Evolutionary conservation across 2,888 invertebrate genomes (phyloP).

Genomic region (Macrosiphum euphorbiae): DNA sequence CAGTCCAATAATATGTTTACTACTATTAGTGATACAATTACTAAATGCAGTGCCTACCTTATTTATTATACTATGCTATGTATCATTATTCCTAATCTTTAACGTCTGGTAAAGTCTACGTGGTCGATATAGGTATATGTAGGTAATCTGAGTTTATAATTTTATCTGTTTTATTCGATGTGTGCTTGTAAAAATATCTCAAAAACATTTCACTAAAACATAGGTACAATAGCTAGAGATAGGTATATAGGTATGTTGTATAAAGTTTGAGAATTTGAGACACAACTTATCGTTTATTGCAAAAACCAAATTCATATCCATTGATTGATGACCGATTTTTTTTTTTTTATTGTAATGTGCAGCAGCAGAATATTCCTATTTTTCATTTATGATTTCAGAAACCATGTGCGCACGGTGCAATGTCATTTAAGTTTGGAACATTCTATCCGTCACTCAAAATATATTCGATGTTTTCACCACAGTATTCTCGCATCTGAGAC

Average conservation of each 20-base stretch:
- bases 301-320: neutral
- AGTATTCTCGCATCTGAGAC: constrained; percentile 4
- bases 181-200: neutral
- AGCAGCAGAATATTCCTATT: neutral
- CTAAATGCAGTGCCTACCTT: neutral
- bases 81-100: neutral
- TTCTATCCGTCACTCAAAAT: constrained; percentile 40
- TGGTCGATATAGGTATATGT: neutral
- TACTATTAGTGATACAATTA: neutral
- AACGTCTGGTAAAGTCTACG: neutral
- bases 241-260: neutral
- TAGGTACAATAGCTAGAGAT: neutral
- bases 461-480: constrained; percentile 23
- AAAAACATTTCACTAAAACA: neutral
- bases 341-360: neutral
- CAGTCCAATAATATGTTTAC: neutral
- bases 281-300: neutral
- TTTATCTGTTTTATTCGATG: neutral
- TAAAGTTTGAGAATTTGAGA: neutral
- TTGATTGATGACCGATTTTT: constrained; percentile 7
- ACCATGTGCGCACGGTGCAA: neutral
- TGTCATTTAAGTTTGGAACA: constrained; percentile 18
- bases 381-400: constrained; percentile 28
- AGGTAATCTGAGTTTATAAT: neutral
- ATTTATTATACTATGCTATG: too few species aligned